A percentile compares a stretch with the other conserved stretches of the same genome.
Evolutionary conservation across 2,113 vertebrate species (phyloP).

Genomic region (Larimichthys polyactis): DNA sequence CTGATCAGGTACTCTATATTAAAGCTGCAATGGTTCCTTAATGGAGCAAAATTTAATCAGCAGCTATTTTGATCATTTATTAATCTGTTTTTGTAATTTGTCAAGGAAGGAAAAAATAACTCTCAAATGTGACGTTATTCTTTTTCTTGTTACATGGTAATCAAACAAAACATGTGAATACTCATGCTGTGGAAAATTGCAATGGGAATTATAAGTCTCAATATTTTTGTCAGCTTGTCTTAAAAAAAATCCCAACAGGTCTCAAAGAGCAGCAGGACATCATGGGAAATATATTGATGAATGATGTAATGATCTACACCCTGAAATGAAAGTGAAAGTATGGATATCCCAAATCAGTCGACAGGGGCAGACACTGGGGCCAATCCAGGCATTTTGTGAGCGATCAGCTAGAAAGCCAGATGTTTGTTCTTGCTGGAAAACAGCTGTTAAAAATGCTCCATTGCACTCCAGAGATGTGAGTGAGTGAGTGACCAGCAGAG

Average conservation of each 20-base stretch:
- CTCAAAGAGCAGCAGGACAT: too few relatives aligned
- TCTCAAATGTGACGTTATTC: too few relatives aligned
- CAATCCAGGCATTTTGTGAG: background rate
- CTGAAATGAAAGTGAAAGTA: conserved; percentile 19
- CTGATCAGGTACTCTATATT: background rate
- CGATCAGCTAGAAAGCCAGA: background rate
- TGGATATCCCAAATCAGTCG: background rate
- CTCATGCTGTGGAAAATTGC: background rate
- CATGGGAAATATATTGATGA: background rate
- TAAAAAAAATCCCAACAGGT: too few relatives aligned
- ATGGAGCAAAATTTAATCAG: background rate
- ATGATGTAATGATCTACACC: background rate
- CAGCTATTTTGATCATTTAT: too few relatives aligned
- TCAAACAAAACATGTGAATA: background rate
- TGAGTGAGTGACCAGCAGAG: background rate
- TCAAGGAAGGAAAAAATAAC: too few relatives aligned
- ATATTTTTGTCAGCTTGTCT: too few relatives aligned
- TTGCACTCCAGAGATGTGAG: background rate
- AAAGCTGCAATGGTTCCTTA: background rate
- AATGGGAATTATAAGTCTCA: too few relatives aligned
- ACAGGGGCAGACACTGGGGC: too few relatives aligned
- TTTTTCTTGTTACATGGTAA: too few relatives aligned
- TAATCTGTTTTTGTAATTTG: too few relatives aligned
- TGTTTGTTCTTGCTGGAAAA: background rate
- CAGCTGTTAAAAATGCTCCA: background rate